Evolutionary conservation across 1,140 invertebrate genomes (phyloP).

Genomic region (Lordiphosa stackelbergi): DNA sequence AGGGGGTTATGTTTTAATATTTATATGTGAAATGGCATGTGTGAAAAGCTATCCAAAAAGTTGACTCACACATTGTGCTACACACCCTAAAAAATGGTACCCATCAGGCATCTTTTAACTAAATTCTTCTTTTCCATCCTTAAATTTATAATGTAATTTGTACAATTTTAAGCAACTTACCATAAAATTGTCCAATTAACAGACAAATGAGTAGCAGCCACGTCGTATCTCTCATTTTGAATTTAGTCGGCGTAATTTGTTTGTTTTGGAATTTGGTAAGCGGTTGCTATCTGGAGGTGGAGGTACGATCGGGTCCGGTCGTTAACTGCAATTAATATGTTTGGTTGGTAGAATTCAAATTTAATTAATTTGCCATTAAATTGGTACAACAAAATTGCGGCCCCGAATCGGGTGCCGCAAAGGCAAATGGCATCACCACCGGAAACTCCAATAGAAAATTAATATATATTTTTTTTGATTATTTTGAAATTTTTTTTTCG

Average conservation of each 20-base stretch:
- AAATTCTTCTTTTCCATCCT: too few species aligned
- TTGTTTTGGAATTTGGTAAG: slow-evolving; percentile 20
- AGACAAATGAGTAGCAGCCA: slow-evolving; percentile 57
- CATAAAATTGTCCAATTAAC: slow-evolving; percentile 51
- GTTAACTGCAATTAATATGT: slow-evolving; percentile 74
- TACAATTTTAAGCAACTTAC: slow-evolving; percentile 31
- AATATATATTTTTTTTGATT: background rate
- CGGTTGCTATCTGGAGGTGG: slow-evolving; percentile 24
- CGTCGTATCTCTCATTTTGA: slow-evolving; percentile 50
- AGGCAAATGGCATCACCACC: slow-evolving; percentile 13
- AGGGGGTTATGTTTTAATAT: too few species aligned
- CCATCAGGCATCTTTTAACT: too few species aligned
- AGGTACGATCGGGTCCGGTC: slow-evolving; percentile 56
- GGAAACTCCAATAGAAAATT: slow-evolving; percentile 6
- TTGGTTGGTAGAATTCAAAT: slow-evolving; percentile 29
- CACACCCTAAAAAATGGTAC: too few species aligned
- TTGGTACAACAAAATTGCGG: slow-evolving; percentile 11
- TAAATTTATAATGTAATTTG: too few species aligned
- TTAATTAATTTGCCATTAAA: slow-evolving; percentile 52
- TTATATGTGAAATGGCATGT: too few species aligned
- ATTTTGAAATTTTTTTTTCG: background rate
- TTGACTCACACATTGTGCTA: too few species aligned
- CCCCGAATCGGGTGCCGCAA: slow-evolving; percentile 45
- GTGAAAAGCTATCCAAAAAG: too few species aligned
- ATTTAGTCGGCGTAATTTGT: slow-evolving; percentile 9